Conservation (phyloP, 2,888 invertebrate genomes). For the Agriotes lineatus region DNA sequence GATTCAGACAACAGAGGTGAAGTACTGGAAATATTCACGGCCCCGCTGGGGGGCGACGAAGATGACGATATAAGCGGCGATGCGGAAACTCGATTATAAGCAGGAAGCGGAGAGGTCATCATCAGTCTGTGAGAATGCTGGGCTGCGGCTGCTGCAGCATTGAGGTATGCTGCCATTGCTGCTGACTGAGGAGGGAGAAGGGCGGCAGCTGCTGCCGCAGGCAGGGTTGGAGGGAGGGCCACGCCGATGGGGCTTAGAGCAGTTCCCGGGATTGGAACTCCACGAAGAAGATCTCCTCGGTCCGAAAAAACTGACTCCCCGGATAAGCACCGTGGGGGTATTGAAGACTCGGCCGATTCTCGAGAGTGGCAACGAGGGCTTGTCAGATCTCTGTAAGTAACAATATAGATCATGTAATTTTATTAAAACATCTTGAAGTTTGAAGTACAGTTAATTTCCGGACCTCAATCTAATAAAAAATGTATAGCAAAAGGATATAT, state of each 20-base stretch:
- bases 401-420: too few species aligned
- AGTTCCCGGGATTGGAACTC: conserved; percentile 70
- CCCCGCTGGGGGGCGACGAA: conserved; percentile 70
- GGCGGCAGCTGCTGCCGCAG: conserved; percentile 74
- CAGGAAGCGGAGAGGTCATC: conserved; percentile 73
- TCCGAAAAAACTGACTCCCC: conserved; percentile 83
- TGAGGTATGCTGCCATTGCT: conserved; percentile 85
- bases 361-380: conserved; percentile 87
- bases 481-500: too few species aligned
- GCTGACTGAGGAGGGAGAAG: conserved; percentile 84
- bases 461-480: too few species aligned
- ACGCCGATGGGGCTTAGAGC: conserved; percentile 78
- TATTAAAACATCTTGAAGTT: too few species aligned
- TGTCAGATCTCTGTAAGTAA: conserved; percentile 77
- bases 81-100: conserved; percentile 67
- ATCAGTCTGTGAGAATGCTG: conserved; percentile 81
- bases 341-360: conserved; percentile 78
- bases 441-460: too few species aligned
- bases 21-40: conserved; percentile 59
- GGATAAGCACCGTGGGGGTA: conserved; percentile 81
- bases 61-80: conserved; percentile 81
- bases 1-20: conserved; percentile 69
- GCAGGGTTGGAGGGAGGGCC: conserved; percentile 75
- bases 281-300: conserved; percentile 66
- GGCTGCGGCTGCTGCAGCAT: conserved; percentile 75